These are phyloP conservation scores for Dromiciops gliroides DNA, from an alignment of 2,113 vertebrate genomes.

Conservation along the genomic window DNA sequence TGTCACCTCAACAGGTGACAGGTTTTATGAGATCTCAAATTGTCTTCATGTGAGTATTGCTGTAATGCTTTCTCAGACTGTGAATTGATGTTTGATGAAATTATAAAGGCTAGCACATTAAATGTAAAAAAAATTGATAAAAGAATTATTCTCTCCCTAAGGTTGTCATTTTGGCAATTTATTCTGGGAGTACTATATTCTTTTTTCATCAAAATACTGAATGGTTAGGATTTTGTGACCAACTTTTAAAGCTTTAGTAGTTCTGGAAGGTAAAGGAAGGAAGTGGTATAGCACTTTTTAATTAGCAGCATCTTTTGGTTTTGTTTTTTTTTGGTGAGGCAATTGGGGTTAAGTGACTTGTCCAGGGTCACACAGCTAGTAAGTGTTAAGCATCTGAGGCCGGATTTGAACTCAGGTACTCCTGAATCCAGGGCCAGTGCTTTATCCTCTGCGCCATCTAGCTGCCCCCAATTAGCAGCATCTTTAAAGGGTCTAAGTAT, in stretches of 20 bases:
- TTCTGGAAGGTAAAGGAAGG: background rate
- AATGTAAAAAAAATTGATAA: background rate
- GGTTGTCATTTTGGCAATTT: background rate
- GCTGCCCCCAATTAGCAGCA: no score
- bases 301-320: background rate
- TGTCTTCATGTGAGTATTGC: background rate
- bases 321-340: no score
- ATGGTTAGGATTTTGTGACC: background rate
- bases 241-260: background rate
- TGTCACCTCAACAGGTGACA: background rate
- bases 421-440: no score
- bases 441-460: no score
- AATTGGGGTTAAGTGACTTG: no score
- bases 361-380: no score
- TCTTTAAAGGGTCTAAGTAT: background rate
- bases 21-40: background rate
- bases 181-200: background rate
- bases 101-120: background rate
- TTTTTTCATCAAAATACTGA: background rate
- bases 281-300: background rate
- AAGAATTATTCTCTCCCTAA: background rate
- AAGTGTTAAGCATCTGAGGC: no score
- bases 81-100: background rate
- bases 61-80: background rate
- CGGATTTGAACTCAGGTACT: no score